Evolutionary conservation across 2,113 vertebrate species (phyloP).

Genomic region (Mixornis gularis): DNA sequence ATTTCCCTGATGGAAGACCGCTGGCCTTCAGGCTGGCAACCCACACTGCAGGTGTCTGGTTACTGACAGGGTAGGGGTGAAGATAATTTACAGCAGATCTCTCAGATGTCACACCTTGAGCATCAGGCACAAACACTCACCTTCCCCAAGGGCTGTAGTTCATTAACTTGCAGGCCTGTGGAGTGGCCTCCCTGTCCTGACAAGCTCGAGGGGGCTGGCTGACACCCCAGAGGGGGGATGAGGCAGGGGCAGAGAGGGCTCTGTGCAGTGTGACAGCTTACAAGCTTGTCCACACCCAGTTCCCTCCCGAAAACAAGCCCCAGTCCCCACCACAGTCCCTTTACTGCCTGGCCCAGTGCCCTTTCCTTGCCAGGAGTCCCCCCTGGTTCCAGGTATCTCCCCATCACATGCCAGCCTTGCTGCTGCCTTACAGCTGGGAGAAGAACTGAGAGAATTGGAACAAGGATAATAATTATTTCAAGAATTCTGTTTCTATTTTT

Average conservation of each 20-base stretch:
- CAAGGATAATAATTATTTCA: neutral
- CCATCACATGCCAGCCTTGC: neutral
- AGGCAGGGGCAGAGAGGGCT: neutral
- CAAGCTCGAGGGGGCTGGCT: neutral
- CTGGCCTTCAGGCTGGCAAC: neutral
- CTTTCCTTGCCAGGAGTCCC: neutral
- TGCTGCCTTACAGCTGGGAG: neutral
- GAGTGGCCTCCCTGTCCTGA: neutral
- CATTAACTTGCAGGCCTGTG: neutral
- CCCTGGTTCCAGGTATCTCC: neutral
- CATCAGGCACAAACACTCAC: neutral
- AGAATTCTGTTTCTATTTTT: neutral
- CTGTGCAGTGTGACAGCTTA: neutral
- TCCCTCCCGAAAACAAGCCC: neutral
- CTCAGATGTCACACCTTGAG: neutral
- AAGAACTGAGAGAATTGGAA: neutral
- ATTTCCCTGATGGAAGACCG: neutral
- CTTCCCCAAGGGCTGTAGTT: neutral
- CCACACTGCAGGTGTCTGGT: neutral
- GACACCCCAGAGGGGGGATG: neutral
- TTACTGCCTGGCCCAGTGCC: neutral
- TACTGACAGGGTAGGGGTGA: neutral
- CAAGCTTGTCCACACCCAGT: rapidly evolving
- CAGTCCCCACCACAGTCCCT: rapidly evolving
- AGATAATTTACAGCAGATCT: neutral